Base-by-base conservation (phyloP, 2,797 vertebrate genomes). In the Helarctos malayanus region DNA sequence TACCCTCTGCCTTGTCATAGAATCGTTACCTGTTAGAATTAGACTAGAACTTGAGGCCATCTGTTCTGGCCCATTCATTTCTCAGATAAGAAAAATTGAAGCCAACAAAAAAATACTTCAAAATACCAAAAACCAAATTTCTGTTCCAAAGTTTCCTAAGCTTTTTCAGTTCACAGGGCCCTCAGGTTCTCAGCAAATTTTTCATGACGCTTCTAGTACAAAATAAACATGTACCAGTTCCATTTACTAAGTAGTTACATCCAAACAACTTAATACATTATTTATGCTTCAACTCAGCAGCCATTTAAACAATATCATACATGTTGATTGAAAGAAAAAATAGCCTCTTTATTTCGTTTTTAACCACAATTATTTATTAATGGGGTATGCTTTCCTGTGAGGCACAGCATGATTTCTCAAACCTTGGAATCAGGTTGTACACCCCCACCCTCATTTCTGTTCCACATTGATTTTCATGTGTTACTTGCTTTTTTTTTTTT, bases 41-140 rank as follows among this genome's bases (percentile, higher is more conserved):
- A 83, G 14, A 69, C 29, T 54, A 81, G 65, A 81, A 89, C 73
- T 76, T 81, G 21, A 78, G 15, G 59, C 15, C 1, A 10, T 86
- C 52, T 82, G 12, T 25, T 73, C n/a, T 47, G 15, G n/a, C 1
- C 13, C 4, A 80, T 89, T 89, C 15, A 47, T 85, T 90, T 71
- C 18, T 54, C 41, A 88, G 41, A n/a, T 41, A 49, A 88, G 83
- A 91, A 73, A 73, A 94, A 85, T 1, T 94, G 35, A 71, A 93
- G 21, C 4, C 59, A 84, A 68, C 83, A 57, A 78, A 85, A 82
- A 94, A 63, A 52, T 81, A 57, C 13, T 82, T 56, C 56, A 32
- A 14, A 68, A 47, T 79, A 79, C 2, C 52, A 52, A 81, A 89
- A 92, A 63, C 1, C 16, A 87, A 69, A 73, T 3, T 49, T 92